These are phyloP conservation scores for Caligus rogercresseyi DNA, from an alignment of 1,140 invertebrate species.

Conservation along the genomic window DNA sequence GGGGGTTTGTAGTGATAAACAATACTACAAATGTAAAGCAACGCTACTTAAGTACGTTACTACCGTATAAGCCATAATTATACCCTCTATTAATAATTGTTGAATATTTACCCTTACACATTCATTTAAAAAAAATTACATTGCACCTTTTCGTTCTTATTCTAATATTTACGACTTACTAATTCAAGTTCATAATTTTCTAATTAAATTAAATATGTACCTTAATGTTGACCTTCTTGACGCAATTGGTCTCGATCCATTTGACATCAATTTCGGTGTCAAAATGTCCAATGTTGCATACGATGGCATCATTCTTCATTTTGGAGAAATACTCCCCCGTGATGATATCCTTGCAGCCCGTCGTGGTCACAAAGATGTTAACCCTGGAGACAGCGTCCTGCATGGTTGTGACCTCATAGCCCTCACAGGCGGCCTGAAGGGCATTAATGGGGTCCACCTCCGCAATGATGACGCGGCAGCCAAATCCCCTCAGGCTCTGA, in stretches of 20 bases:
- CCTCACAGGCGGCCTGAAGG: constrained; percentile 96
- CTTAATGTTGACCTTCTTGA: constrained; percentile 79
- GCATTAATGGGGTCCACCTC: constrained; percentile 99
- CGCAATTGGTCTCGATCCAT: constrained; percentile 87
- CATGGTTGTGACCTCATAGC: constrained; percentile 86
- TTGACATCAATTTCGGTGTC: constrained; percentile 92
- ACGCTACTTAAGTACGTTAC: too few species aligned
- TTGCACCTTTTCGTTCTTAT: too few species aligned
- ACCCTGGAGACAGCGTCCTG: constrained; percentile 54
- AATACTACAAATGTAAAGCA: too few species aligned
- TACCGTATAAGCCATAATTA: too few species aligned
- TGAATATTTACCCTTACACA: too few species aligned
- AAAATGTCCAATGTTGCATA: constrained; percentile 99
- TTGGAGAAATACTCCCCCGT: constrained; percentile 62
- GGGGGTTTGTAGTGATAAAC: too few species aligned
- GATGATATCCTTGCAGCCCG: constrained; percentile 91
- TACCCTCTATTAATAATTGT: too few species aligned
- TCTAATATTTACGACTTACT: neutral
- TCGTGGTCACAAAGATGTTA: constrained; percentile 91
- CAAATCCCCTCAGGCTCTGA: constrained; percentile 81
- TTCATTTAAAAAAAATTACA: too few species aligned
- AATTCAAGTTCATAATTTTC: constrained; percentile 27
- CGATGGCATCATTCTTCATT: constrained; percentile 92
- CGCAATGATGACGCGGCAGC: constrained; percentile 84
- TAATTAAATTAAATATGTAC: constrained; percentile 46